Conservation (phyloP, 64 coral and sea anemone genomes). For the Hydrozoanthus tunicans region DNA sequence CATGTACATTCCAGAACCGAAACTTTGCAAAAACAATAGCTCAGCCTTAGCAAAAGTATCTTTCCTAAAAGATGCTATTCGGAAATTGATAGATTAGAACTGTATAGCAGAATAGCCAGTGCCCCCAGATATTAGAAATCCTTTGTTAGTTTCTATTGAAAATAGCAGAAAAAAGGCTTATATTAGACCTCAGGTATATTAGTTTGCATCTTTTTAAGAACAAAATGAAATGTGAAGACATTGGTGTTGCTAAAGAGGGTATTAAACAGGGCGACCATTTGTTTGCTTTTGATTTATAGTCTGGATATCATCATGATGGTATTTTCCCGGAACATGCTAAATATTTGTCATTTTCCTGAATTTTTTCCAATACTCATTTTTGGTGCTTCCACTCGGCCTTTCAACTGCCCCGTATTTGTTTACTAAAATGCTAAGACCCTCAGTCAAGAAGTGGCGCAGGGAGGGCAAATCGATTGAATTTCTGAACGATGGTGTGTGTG, state of each 20-base stretch:
- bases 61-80: conserved; percentile 45
- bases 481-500: conserved; percentile 12
- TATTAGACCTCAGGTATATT: not conserved
- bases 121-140: conserved; percentile 38
- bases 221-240: conserved; percentile 58
- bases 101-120: conserved; percentile 50
- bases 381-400: conserved; percentile 39
- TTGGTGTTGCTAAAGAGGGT: conserved; percentile 26
- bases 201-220: conserved; percentile 16
- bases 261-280: conserved; percentile 44
- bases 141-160: conserved; percentile 56
- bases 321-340: conserved; percentile 33
- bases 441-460: conserved; percentile 36
- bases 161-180: conserved; percentile 13
- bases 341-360: not conserved
- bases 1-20: not conserved
- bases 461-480: conserved; percentile 40
- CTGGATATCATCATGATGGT: conserved; percentile 61
- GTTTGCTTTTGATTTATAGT: conserved; percentile 72
- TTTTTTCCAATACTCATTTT: conserved; percentile 23
- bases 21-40: conserved; percentile 43
- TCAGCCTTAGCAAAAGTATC: conserved; percentile 28
- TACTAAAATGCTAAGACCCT: conserved; percentile 18
- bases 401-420: conserved; percentile 26
- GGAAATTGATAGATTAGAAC: not conserved